A percentile compares a stretch with the other conserved stretches of the same genome.
phyloP scores from a whole-genome alignment of 2,113 vertebrate species.

The Caranx melampygus region DNA sequence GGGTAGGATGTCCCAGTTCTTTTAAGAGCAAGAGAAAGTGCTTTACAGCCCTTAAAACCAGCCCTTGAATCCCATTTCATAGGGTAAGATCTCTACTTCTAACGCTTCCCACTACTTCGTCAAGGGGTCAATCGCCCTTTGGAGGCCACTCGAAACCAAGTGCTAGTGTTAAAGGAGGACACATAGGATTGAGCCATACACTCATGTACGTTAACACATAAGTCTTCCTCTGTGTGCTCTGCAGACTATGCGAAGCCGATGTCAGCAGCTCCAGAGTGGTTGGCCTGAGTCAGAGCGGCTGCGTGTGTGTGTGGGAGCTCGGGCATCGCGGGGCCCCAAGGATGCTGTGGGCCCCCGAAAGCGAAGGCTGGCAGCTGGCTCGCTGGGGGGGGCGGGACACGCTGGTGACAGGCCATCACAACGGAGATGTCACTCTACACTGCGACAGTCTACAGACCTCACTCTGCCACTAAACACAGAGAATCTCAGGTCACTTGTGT shows the following conservation, averaged over 20 bases:
- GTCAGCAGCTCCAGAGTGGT: slow-evolving; percentile 47
- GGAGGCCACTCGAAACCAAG: too few species aligned
- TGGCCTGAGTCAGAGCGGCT: slow-evolving; percentile 68
- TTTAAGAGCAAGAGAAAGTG: too few species aligned
- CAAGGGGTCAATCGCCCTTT: too few species aligned
- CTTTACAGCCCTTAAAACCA: too few species aligned
- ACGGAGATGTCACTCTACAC: slow-evolving; percentile 72
- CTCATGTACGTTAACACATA: background rate
- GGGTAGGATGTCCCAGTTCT: too few species aligned
- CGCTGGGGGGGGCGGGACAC: slow-evolving; percentile 60
- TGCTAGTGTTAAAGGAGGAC: too few species aligned
- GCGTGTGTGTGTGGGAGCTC: slow-evolving; percentile 72
- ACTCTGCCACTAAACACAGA: background rate
- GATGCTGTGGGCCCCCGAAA: slow-evolving; percentile 43
- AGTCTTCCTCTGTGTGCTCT: background rate
- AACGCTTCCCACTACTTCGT: too few species aligned
- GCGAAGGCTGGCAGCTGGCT: slow-evolving; percentile 73
- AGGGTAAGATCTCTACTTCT: too few species aligned
- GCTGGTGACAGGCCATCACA: slow-evolving; percentile 72
- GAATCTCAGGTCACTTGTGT: background rate
- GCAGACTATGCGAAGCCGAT: slow-evolving; percentile 68
- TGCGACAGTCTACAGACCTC: background rate
- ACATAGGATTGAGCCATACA: too few species aligned
- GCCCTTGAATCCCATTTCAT: too few species aligned
- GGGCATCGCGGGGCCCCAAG: background rate